These are phyloP conservation scores for Lepidocolaptes lacrymiger DNA, from an alignment of 2,797 vertebrate genomes.

Conservation along the genomic window DNA sequence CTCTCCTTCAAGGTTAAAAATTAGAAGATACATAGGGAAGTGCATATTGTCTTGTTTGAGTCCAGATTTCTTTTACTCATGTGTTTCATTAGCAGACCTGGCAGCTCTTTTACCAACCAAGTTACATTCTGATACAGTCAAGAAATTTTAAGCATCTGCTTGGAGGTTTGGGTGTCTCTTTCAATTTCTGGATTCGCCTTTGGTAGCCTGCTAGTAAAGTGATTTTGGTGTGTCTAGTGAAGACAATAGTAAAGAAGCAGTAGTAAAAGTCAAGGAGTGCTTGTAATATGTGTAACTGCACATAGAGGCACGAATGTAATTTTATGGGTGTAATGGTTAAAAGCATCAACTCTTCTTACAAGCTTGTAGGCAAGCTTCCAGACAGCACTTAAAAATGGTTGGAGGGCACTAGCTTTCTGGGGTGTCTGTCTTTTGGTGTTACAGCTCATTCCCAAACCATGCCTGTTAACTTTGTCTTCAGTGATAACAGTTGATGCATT, in stretches of 20 bases:
- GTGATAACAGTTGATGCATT: background rate
- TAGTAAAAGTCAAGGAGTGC: background rate
- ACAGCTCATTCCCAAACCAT: background rate
- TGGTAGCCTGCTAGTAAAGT: background rate
- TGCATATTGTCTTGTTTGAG: background rate
- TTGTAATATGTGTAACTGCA: background rate
- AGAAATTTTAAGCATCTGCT: background rate
- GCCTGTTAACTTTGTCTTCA: background rate
- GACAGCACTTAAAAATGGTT: background rate
- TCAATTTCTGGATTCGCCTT: background rate
- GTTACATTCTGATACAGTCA: background rate
- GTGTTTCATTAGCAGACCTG: background rate
- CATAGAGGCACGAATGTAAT: rapidly evolving
- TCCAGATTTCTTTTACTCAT: background rate
- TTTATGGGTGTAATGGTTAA: background rate
- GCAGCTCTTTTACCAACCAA: background rate
- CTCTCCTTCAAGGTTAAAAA: background rate
- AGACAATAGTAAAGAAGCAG: background rate
- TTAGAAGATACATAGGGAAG: background rate
- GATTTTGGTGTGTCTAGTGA: background rate
- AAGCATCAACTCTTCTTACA: background rate
- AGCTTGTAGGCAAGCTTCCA: background rate
- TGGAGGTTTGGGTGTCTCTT: background rate
- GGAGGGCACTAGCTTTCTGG: background rate
- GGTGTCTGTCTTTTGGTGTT: background rate